A percentile compares a stretch with the other conserved stretches of the same genome.
Conservation (phyloP, 2,888 invertebrate species). For the Andrena fulva region DNA sequence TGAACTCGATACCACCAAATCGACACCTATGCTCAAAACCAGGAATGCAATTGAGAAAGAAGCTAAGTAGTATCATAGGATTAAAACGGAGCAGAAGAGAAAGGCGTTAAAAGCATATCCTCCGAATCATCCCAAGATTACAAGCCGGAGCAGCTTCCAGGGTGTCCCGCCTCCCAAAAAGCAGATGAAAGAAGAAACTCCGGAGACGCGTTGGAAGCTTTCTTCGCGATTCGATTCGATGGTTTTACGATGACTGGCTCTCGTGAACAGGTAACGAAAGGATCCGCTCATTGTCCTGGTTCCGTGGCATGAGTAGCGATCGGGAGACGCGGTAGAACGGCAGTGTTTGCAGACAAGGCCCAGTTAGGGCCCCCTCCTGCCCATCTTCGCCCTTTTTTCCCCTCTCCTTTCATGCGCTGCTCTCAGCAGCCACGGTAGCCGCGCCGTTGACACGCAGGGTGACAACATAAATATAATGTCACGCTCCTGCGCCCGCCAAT, state of each 20-base stretch:
- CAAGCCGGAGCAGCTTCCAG: not conserved
- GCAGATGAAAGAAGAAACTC: not conserved
- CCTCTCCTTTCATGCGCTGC: slow-evolving; percentile 47
- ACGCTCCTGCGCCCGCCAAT: slow-evolving; percentile 83
- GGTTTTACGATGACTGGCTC: slow-evolving; percentile 76
- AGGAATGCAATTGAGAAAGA: not conserved
- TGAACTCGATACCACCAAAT: too few species aligned
- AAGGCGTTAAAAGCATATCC: not conserved
- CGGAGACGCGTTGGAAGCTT: slow-evolving; percentile 52
- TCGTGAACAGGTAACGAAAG: slow-evolving; percentile 74
- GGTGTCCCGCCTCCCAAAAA: not conserved
- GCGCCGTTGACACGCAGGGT: slow-evolving; percentile 79
- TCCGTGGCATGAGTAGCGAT: slow-evolving; percentile 72
- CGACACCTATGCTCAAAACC: too few species aligned
- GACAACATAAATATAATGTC: slow-evolving; percentile 85
- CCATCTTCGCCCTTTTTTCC: slow-evolving; percentile 23
- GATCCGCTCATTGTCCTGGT: slow-evolving; percentile 69
- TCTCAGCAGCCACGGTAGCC: slow-evolving; percentile 68
- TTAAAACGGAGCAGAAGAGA: not conserved
- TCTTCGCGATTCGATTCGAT: slow-evolving; percentile 79
- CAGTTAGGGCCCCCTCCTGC: slow-evolving; percentile 55
- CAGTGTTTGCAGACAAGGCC: slow-evolving; percentile 81
- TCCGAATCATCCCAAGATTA: slow-evolving; percentile 20
- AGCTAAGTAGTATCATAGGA: not conserved
- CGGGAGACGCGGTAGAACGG: slow-evolving; percentile 59